Evolutionary conservation across 2,113 vertebrate species (phyloP).

Genomic region (Spermophilus dauricus): DNA sequence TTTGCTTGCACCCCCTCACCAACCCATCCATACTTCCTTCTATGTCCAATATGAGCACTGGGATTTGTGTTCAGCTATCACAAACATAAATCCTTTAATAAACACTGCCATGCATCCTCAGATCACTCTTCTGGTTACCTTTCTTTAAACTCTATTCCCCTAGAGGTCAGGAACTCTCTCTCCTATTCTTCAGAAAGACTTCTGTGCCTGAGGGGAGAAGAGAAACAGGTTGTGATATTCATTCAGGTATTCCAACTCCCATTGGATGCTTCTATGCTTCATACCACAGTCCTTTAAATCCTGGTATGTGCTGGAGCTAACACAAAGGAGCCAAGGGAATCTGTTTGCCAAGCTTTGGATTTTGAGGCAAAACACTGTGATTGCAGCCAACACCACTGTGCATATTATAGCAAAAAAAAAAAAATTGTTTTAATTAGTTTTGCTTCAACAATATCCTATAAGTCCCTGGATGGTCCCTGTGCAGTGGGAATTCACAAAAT

Average conservation of each 20-base stretch:
- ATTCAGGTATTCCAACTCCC: neutral
- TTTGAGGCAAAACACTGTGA: neutral
- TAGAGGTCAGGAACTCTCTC: neutral
- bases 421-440: neutral
- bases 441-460: neutral
- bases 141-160: neutral
- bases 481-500: neutral
- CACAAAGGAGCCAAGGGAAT: neutral
- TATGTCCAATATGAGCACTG: neutral
- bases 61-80: neutral
- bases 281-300: neutral
- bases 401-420: neutral
- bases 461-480: neutral
- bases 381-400: neutral
- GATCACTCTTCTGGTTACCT: neutral
- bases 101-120: rapidly evolving
- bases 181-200: rapidly evolving
- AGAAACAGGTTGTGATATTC: neutral
- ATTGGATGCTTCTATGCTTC: neutral
- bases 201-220: neutral
- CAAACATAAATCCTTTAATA: neutral
- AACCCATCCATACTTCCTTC: rapidly evolving
- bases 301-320: neutral
- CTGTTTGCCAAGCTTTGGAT: neutral
- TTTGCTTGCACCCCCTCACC: neutral